phyloP scores from a whole-genome alignment of 2,113 vertebrate genomes.

The Oreocharis arfaki region DNA sequence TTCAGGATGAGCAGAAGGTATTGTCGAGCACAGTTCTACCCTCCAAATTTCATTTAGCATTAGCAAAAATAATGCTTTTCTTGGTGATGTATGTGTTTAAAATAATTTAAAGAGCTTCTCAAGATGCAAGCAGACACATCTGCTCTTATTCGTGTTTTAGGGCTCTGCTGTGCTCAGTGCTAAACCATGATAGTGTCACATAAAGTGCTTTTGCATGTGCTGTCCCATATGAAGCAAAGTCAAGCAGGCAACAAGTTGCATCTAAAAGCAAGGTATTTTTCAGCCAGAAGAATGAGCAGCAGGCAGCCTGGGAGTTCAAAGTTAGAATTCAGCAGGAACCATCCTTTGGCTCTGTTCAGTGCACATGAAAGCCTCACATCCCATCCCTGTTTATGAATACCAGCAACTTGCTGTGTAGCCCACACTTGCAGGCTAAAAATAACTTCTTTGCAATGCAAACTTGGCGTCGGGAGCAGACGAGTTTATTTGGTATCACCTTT shows the following conservation, averaged over 20 bases:
- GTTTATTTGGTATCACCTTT: background rate
- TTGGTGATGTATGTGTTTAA: background rate
- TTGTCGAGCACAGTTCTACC: background rate
- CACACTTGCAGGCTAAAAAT: background rate
- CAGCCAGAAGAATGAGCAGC: background rate
- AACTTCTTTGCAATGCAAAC: background rate
- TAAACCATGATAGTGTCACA: background rate
- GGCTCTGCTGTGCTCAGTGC: background rate
- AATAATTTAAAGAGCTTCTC: background rate
- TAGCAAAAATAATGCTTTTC: background rate
- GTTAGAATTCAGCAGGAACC: background rate
- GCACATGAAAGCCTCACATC: background rate
- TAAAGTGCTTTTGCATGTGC: background rate
- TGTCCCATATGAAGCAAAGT: background rate
- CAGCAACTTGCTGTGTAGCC: background rate
- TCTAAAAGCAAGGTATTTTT: background rate
- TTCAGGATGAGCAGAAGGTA: background rate
- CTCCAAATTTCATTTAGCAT: background rate
- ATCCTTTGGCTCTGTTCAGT: background rate
- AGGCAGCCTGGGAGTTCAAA: conserved; percentile 26
- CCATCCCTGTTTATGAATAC: background rate
- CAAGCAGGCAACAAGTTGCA: background rate
- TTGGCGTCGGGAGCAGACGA: background rate
- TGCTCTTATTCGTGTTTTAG: background rate
- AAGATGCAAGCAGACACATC: background rate